Conservation (phyloP, 2,888 invertebrate genomes). For the Dryomyza anilis region DNA sequence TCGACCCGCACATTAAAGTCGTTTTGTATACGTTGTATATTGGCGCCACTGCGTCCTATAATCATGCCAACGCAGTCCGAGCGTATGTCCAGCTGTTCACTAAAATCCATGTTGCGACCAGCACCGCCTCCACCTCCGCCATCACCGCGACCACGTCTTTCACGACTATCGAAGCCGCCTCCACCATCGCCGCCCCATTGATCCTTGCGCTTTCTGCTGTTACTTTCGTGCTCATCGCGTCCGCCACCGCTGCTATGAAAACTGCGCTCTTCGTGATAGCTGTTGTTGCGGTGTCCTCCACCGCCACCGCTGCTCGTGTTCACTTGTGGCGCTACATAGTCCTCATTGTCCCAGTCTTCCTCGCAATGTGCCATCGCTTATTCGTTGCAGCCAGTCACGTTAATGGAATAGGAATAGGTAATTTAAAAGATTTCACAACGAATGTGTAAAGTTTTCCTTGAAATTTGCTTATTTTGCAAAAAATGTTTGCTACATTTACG, state of each 20-base stretch:
- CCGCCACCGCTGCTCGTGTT: no score
- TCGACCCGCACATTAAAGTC: conserved; percentile 65
- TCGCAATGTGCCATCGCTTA: no score
- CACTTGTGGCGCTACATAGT: no score
- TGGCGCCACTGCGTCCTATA: conserved; percentile 82
- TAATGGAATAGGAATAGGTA: no score
- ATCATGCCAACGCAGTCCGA: conserved; percentile 45
- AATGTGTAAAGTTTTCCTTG: no score
- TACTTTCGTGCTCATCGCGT: not conserved
- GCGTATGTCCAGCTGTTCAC: conserved; percentile 34
- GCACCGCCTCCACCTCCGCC: not conserved
- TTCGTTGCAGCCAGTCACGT: no score
- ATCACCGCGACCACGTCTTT: not conserved
- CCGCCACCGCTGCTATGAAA: no score
- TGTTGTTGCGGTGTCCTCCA: conserved; percentile 1
- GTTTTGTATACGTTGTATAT: conserved; percentile 74
- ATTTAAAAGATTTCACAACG: no score
- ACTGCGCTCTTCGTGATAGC: not conserved
- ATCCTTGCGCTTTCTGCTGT: not conserved
- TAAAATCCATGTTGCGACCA: conserved; percentile 15
- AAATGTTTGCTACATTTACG: no score
- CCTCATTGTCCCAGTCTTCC: no score
- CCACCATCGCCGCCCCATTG: conserved; percentile 7
- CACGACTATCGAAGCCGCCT: not conserved
- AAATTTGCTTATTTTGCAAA: no score